Evolutionary conservation across 2,888 invertebrate species (phyloP), one percentile per base, ranked within the genome.

Genomic region (Alcis repandata): DNA sequence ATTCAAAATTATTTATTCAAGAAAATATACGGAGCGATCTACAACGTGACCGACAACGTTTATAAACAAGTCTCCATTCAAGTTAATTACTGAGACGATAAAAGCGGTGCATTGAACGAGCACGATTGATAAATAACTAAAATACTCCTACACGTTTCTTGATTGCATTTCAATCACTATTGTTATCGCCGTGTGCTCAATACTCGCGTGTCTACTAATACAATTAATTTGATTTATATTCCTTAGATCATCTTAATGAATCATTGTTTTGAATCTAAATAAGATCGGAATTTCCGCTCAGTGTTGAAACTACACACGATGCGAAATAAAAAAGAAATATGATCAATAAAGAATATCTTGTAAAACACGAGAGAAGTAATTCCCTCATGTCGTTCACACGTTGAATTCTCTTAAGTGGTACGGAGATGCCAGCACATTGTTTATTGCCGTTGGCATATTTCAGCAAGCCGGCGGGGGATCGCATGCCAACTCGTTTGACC

Each of bases 401-500:
- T 66, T 57, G 61, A 64, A 69, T 68, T 65, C 59, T 68, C 68
- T 64, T 62, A 68, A 68, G 67, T 66, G 67, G 63, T 61, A 76
- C 74, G 75, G 76, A 82, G 78, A 82, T 80, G 82, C 77, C 81
- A 79, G 74, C 76, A 77, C 76, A 84, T 85, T 86, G 86, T 88
- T 87, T 87, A 87, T 87, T 84, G 77, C 79, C 73, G 76, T 80
- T 79, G 76, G 76, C 79, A 80, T 84, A 85, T 88, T 87, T 86
- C 82, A 85, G 79, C 82, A 78, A 76, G 75, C 76, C 79, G 76
- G 77, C 78, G 72, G 83, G 79, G 74, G 80, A 85, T 85, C 83
- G 86, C 86, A 88, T 88, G 91, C 92, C 89, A 91, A 89, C 86
- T 87, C 84, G 85, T 85, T 86, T 89, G 91, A 92, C 92, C 92